Evolutionary conservation across 2,797 vertebrate genomes (phyloP).

Genomic region (Gouania willdenowi): DNA sequence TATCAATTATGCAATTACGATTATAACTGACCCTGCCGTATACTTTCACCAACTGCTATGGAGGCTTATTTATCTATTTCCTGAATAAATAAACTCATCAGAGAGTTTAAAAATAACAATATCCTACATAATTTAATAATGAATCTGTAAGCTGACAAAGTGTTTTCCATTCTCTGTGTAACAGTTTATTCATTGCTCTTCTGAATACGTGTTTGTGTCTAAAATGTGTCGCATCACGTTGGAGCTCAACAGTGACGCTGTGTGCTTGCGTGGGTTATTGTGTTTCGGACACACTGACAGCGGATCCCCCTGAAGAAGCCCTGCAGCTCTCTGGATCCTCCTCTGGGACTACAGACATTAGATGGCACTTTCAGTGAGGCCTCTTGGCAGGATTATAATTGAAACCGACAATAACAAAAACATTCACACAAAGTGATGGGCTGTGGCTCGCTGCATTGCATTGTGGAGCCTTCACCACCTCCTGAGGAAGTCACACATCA

Average conservation of each 20-base stretch:
- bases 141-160: not conserved
- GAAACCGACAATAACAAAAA: constrained; percentile 47
- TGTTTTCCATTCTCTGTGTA: not conserved
- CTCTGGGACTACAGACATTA: constrained; percentile 25
- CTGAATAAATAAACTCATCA: too few species aligned
- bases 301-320: constrained; percentile 11
- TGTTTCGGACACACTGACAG: constrained; percentile 15
- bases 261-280: too few species aligned
- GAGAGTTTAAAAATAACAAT: too few species aligned
- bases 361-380: constrained; percentile 8
- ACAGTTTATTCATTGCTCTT: constrained; percentile 6
- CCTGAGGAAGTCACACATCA: constrained; percentile 52
- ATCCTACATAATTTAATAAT: not conserved
- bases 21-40: too few species aligned
- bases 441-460: constrained; percentile 25
- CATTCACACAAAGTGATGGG: constrained; percentile 27
- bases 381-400: constrained; percentile 42
- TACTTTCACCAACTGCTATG: too few species aligned
- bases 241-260: not conserved
- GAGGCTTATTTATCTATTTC: too few species aligned
- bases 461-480: constrained; percentile 35
- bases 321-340: constrained; percentile 23
- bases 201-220: not conserved
- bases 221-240: constrained; percentile 10
- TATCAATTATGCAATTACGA: too few species aligned